Evolutionary conservation across 53 echinoderm and acorn worm species (phyloP).

Genomic region (Antedon mediterranea): DNA sequence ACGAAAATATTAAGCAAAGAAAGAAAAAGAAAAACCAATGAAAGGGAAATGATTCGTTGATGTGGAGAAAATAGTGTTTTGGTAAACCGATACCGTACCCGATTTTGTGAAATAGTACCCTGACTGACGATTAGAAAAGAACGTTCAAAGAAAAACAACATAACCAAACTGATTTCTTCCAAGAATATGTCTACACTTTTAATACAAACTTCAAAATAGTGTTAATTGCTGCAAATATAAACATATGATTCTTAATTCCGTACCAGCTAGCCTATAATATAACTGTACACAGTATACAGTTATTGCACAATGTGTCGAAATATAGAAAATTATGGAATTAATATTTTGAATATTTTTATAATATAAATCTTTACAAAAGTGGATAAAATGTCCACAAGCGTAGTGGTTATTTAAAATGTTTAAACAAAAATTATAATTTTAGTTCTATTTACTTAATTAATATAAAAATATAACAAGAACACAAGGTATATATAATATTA

Average conservation of each 20-base stretch:
- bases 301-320: background rate
- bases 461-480: background rate
- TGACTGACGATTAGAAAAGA: too few species aligned
- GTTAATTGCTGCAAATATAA: background rate
- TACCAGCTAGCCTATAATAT: background rate
- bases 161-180: background rate
- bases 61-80: too few species aligned
- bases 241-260: background rate
- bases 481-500: background rate
- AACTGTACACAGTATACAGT: background rate
- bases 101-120: too few species aligned
- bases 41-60: too few species aligned
- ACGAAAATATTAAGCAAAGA: too few species aligned
- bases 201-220: constrained; percentile 1
- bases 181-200: background rate
- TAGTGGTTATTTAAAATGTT: too few species aligned
- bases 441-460: background rate
- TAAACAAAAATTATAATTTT: background rate
- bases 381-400: background rate
- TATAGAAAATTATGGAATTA: background rate
- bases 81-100: too few species aligned
- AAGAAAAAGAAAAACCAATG: too few species aligned
- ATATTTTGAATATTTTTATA: background rate
- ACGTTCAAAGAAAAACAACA: background rate
- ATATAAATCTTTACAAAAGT: background rate